Evolutionary conservation across 2,888 invertebrate genomes (phyloP), one percentile per base, ranked within the genome.

Genomic region (Crocallis elinguaria): DNA sequence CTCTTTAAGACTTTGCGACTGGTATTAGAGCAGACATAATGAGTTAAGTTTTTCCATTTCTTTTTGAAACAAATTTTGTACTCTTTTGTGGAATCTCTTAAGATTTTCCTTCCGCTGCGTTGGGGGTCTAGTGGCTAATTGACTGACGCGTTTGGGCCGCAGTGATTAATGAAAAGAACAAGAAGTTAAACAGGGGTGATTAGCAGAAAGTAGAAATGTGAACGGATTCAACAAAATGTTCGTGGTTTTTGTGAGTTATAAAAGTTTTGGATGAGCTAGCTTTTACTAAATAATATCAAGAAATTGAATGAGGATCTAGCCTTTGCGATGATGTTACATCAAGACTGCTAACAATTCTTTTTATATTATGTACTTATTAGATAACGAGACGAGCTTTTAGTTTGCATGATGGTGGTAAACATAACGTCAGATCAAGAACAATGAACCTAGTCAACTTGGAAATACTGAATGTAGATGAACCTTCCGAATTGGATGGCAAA

Each of bases 1-100:
- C 43, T 32, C 51, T 39, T 29, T 21, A 35, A 37, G 30, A 38
- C 48, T 37, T 49, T 66, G 60, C 66, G 68, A 65, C 64, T 35
- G 39, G 69, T 77, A n/a, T 79, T 84, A 86, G 87, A 84, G 79
- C 81, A 76, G 75, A 79, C 84, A 83, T 87, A 86, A 87, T 84
- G 85, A 86, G 82, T 65, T 71, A 88, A 87, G 73, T 88, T 87
- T 85, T 80, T 79, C 80, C 84, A 83, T 87, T 86, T 76, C 78
- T 82, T 82, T 79, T 74, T 77, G 33, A 62, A 64, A 77, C 73
- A 63, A 65, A 75, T 75, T 75, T 77, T 79, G 71, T 69, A 71
- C 73, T 74, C 73, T 73, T 62, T 64, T 57, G 51, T 50, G 49
- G 49, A 25, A 30, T 13, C 42, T 7, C 30, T 67, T 65, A 66